Percentiles rank a stretch among this genome's conserved stretches.
These are phyloP conservation scores for Styela clava DNA, from an alignment of 23 tunicate species.

Conservation along the genomic window DNA sequence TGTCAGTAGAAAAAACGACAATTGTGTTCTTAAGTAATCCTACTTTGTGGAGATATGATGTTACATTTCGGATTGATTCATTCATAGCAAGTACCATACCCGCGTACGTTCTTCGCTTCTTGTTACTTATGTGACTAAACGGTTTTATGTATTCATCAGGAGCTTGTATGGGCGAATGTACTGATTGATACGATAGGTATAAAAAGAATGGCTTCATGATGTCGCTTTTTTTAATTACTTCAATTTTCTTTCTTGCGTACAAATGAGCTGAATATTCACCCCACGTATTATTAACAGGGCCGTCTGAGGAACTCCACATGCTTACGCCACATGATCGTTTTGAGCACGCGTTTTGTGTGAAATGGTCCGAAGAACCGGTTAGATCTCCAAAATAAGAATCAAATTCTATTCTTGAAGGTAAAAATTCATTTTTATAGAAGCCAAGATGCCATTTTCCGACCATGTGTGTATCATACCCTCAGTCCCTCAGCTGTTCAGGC, in stretches of 20 bases:
- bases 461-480: slow-evolving; percentile 77
- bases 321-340: not conserved
- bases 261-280: not conserved
- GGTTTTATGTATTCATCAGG: not conserved
- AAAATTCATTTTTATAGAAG: slow-evolving; percentile 29
- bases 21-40: slow-evolving; percentile 38
- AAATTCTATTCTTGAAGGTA: slow-evolving; percentile 67
- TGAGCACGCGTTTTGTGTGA: not conserved
- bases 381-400: slow-evolving; percentile 31
- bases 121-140: not conserved
- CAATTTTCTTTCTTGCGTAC: not conserved
- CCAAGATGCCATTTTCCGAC: slow-evolving; percentile 88
- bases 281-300: not conserved
- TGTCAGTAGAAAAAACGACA: slow-evolving; percentile 36
- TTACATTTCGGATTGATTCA: slow-evolving; percentile 21
- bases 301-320: not conserved
- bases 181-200: not conserved
- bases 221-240: not conserved
- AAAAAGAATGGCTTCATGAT: not conserved
- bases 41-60: slow-evolving; percentile 3
- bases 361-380: slow-evolving; percentile 34
- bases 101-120: slow-evolving; percentile 23
- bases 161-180: not conserved
- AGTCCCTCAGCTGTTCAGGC: slow-evolving; percentile 45
- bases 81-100: slow-evolving; percentile 49